Evolutionary conservation across 2,113 vertebrate genomes (phyloP).

Genomic region (Ahaetulla prasina): DNA sequence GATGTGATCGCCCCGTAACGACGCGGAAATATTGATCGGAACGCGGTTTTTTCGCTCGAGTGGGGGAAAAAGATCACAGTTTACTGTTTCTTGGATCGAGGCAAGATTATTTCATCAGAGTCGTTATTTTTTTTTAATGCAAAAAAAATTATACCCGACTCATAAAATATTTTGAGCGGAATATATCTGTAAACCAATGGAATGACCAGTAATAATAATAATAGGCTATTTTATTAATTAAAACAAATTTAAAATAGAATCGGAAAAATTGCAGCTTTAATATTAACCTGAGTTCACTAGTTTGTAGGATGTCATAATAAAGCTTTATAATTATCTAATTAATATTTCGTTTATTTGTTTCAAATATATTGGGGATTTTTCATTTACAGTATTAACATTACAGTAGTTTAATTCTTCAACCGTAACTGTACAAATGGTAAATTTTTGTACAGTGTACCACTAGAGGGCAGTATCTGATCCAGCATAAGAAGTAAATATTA

Average conservation of each 20-base stretch:
- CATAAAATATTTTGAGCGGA: not conserved
- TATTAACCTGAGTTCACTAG: not conserved
- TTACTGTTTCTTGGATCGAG: not conserved
- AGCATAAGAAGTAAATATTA: not conserved
- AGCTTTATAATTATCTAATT: not conserved
- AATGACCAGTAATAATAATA: not conserved
- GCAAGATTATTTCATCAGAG: not conserved
- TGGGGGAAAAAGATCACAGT: not conserved
- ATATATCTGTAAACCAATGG: not conserved
- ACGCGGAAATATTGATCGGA: slow-evolving; percentile 6
- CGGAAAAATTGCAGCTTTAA: not conserved
- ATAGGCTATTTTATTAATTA: not conserved
- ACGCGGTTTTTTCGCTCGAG: not conserved
- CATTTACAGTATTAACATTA: slow-evolving; percentile 19
- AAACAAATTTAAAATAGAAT: not conserved
- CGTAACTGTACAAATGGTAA: slow-evolving; percentile 7
- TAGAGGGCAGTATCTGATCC: slow-evolving; percentile 56
- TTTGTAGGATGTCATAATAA: not conserved
- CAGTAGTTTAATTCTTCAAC: not conserved
- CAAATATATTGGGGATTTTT: slow-evolving; percentile 3
- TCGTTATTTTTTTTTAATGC: not conserved
- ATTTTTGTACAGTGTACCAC: slow-evolving; percentile 43
- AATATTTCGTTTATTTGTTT: not conserved
- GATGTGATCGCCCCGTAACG: not conserved
- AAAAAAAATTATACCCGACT: not conserved